These are phyloP conservation scores for Tylochromis polylepis DNA, from an alignment of 2,113 vertebrate species.

Conservation along the genomic window DNA sequence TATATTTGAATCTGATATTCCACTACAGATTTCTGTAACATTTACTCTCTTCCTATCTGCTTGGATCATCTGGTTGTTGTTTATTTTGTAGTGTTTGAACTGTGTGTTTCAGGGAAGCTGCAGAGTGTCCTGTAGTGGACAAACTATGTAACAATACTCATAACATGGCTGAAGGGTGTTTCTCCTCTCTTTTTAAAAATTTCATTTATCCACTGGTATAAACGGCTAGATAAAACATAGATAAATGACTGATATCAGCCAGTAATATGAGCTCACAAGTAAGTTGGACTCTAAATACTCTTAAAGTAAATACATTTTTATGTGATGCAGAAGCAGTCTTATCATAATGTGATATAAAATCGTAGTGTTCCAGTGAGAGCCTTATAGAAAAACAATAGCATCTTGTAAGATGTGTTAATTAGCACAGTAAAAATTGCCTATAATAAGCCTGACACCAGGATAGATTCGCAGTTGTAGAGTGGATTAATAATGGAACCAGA, in stretches of 20 bases:
- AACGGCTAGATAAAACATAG: background rate
- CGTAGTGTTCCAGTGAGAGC: background rate
- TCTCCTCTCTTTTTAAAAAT: background rate
- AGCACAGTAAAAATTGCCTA: background rate
- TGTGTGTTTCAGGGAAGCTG: too few relatives aligned
- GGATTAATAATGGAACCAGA: background rate
- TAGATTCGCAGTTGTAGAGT: background rate
- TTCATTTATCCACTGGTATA: background rate
- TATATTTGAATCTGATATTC: background rate
- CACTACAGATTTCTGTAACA: background rate
- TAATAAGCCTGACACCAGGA: background rate
- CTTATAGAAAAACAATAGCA: background rate
- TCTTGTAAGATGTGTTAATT: background rate
- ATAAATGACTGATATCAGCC: background rate
- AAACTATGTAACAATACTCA: background rate
- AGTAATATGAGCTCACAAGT: background rate
- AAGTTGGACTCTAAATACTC: background rate
- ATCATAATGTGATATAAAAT: background rate
- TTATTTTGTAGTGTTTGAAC: background rate
- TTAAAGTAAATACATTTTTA: background rate
- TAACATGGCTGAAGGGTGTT: too few relatives aligned
- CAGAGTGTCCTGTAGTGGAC: background rate
- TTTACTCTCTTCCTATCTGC: background rate
- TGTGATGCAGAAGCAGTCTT: background rate
- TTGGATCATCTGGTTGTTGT: background rate